Evolutionary conservation across 2,888 invertebrate genomes (phyloP).

Genomic region (Drosophila setosimentum): DNA sequence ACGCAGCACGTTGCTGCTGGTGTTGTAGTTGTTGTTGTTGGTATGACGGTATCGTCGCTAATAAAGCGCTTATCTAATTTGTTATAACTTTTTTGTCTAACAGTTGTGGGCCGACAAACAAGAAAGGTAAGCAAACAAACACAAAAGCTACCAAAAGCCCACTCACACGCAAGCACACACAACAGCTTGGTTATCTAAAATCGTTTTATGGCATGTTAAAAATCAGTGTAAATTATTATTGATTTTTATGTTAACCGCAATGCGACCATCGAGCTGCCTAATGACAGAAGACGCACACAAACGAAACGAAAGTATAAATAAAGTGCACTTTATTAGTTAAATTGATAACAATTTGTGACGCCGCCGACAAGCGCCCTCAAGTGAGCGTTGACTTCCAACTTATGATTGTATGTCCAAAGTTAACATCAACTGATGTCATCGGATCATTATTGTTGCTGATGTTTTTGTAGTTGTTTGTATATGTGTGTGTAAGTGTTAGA

Average conservation of each 20-base stretch:
- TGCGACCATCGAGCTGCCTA: conserved; percentile 33
- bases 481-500: conserved; percentile 6
- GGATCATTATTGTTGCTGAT: conserved; percentile 14
- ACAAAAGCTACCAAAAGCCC: conserved; percentile 53
- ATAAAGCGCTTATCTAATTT: conserved; percentile 78
- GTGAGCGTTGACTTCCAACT: conserved; percentile 25
- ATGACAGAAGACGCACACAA: conserved; percentile 38
- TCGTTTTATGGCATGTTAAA: conserved; percentile 62
- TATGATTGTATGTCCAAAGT: conserved; percentile 24
- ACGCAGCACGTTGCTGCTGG: conserved; percentile 9
- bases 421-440: conserved; percentile 57
- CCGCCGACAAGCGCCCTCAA: conserved; percentile 13
- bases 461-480: neutral
- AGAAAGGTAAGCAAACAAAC: conserved; percentile 55
- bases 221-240: conserved; percentile 73
- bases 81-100: conserved; percentile 68
- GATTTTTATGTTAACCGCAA: conserved; percentile 56
- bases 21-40: conserved; percentile 29
- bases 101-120: conserved; percentile 59
- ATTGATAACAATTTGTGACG: conserved; percentile 60
- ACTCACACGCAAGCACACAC: conserved; percentile 32
- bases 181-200: conserved; percentile 58
- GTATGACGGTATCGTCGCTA: conserved; percentile 54
- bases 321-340: conserved; percentile 61
- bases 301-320: conserved; percentile 10